These are phyloP conservation scores for Ladona fulva DNA, from an alignment of 1,140 invertebrate species.

Conservation along the genomic window DNA sequence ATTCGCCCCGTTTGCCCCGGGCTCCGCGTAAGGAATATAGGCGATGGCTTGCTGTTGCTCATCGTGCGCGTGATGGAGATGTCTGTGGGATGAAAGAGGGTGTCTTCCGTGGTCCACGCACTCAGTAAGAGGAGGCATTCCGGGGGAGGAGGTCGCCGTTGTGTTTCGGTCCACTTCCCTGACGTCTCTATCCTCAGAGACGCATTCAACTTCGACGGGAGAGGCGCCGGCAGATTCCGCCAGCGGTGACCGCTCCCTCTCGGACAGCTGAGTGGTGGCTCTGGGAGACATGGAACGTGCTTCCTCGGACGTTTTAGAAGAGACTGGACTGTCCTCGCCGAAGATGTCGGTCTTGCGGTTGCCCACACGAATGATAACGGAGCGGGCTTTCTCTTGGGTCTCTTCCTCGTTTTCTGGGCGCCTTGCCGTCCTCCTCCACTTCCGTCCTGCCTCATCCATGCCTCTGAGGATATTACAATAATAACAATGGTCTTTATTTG, in stretches of 20 bases:
- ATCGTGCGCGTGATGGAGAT: too few relatives aligned
- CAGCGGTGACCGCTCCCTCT: conserved; percentile 21
- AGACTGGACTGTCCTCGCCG: too few relatives aligned
- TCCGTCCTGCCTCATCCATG: not conserved
- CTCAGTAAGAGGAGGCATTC: too few relatives aligned
- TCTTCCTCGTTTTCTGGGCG: not conserved
- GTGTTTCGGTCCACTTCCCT: too few relatives aligned
- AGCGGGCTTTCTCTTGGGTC: not conserved
- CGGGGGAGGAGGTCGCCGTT: too few relatives aligned
- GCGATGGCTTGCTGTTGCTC: too few relatives aligned
- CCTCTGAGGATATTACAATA: not conserved
- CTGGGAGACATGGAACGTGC: not conserved
- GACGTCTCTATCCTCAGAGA: not conserved
- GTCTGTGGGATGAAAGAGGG: too few relatives aligned
- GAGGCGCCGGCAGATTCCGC: conserved; percentile 11
- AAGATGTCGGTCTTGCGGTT: not conserved
- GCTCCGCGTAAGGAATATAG: too few relatives aligned
- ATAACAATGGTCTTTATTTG: too few relatives aligned
- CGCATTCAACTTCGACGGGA: conserved; percentile 30
- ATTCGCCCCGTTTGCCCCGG: too few relatives aligned
- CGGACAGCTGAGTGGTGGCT: conserved; percentile 24
- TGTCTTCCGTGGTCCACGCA: too few relatives aligned
- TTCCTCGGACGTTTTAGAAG: too few relatives aligned
- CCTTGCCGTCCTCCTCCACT: not conserved
- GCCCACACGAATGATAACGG: not conserved